A percentile compares a stretch with the other conserved stretches of the same genome.
phyloP scores from a whole-genome alignment of 2,113 vertebrate genomes.

The Melanerpes aurifrons region DNA sequence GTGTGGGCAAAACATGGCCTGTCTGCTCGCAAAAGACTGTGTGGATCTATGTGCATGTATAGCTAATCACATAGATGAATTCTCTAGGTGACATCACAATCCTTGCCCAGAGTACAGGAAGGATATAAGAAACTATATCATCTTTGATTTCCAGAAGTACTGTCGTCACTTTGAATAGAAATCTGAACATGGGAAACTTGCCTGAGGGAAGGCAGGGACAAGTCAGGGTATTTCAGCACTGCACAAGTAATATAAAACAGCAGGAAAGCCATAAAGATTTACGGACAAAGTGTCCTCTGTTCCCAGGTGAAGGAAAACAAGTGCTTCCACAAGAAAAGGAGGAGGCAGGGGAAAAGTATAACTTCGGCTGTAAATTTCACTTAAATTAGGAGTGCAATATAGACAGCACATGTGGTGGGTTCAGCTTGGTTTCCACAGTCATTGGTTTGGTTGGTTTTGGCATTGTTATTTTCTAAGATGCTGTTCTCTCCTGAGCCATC shows the following conservation, averaged over 20 bases:
- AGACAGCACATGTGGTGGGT: background rate
- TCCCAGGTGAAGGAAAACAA: constrained; percentile 54
- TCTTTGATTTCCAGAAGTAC: constrained; percentile 4
- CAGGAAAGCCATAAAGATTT: constrained; percentile 37
- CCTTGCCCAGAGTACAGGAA: background rate
- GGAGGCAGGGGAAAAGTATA: background rate
- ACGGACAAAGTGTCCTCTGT: background rate
- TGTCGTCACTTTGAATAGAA: constrained; percentile 14
- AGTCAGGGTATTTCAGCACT: background rate
- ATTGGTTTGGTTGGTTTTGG: background rate
- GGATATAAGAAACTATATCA: background rate
- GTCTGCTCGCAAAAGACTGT: background rate
- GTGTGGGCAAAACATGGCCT: constrained; percentile 7
- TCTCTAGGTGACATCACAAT: constrained; percentile 18
- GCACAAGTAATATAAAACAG: constrained; percentile 16
- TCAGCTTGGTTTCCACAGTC: background rate
- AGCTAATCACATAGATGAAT: constrained; percentile 4
- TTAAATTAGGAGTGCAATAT: background rate
- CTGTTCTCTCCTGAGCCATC: background rate
- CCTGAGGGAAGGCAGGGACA: background rate
- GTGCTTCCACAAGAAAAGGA: background rate
- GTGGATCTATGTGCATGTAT: background rate
- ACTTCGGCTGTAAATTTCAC: constrained; percentile 17
- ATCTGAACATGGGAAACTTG: constrained; percentile 9
- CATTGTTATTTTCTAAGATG: background rate